Evolutionary conservation across 1,140 invertebrate species (phyloP), one percentile per base, ranked within the genome.

Genomic region (Frieseomelitta varia): DNA sequence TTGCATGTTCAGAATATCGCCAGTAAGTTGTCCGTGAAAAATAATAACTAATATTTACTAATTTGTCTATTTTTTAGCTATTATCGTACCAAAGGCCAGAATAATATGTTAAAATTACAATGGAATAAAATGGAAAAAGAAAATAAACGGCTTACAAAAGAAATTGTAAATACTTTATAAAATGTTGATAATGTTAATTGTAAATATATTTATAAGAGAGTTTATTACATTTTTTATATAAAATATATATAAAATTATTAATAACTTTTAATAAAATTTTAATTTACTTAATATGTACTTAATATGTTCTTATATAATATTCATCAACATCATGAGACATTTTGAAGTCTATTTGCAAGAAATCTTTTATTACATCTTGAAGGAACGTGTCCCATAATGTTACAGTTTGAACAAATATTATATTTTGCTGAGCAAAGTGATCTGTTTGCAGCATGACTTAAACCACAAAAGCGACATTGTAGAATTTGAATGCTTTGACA

Each of bases 21-120:
- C 65, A 80, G 87, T 88, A 85, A 88, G 78, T 21, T 6, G 30
- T 2, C 34, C 72, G 6, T 21, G 24, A 21, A 24, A 21, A 10
- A 56, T 15, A 65, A 34, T 34, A 19, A 21, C 24, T 0, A 24
- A 72, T 68, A 55, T 19, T 76, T 55, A 30, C 4, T 68, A 15
- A 53, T 51, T n/a, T 56, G 21, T 21, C 55, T 14, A 65, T 58
- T 4, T 19, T 79, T 61, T 53, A 79, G 67, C 1, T 84, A 84
- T 34, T 53, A 79, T 24, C 75, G 67, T 34, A 84, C 67, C 14
- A 10, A 39, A 61, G 67, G 27, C n/a, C 75, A 78, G 61, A 53
- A 71, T 30, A 17, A 51, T n/a, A 77, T 78, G 55, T 30, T 83
- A 51, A 11, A 34, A 19, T 69, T 15, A 17, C 74, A 83, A 21